Evolutionary conservation across 1,140 invertebrate genomes (phyloP).

Genomic region (Neomicropteryx cornuta): DNA sequence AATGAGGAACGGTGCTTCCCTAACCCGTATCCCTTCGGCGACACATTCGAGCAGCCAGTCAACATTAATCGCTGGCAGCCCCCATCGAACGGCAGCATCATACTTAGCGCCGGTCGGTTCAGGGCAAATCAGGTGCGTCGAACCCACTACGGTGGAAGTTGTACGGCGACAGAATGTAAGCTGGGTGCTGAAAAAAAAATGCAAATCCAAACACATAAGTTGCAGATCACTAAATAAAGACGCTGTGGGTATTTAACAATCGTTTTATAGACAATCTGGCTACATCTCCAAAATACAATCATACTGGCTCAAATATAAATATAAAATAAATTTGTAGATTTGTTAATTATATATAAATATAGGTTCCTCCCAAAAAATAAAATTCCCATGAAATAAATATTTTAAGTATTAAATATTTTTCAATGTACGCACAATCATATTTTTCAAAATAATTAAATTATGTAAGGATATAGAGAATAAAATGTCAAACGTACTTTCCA

Average conservation of each 20-base stretch:
- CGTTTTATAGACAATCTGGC: no score
- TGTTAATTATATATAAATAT: no score
- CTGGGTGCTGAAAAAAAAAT: conserved; percentile 22
- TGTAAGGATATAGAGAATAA: no score
- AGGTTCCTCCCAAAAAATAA: no score
- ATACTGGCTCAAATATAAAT: not conserved
- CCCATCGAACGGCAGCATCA: conserved; percentile 73
- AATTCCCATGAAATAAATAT: no score
- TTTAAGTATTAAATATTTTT: no score
- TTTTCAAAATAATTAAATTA: no score
- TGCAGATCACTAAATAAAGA: conserved; percentile 42
- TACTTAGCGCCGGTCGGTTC: conserved; percentile 68
- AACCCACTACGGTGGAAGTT: conserved; percentile 36
- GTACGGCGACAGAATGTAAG: conserved; percentile 31
- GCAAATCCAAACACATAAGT: conserved; percentile 14
- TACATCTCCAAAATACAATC: no score
- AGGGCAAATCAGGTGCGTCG: conserved; percentile 70
- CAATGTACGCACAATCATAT: no score
- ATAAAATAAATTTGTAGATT: not conserved
- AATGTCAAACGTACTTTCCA: no score
- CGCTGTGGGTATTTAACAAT: conserved; percentile 39
- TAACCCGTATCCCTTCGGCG: conserved; percentile 33
- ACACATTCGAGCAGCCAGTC: conserved; percentile 70
- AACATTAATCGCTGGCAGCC: conserved; percentile 58
- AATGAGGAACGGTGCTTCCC: conserved; percentile 48